Base-by-base conservation (phyloP, 2,797 vertebrate species). In the Dendrocincla tyrannina region DNA sequence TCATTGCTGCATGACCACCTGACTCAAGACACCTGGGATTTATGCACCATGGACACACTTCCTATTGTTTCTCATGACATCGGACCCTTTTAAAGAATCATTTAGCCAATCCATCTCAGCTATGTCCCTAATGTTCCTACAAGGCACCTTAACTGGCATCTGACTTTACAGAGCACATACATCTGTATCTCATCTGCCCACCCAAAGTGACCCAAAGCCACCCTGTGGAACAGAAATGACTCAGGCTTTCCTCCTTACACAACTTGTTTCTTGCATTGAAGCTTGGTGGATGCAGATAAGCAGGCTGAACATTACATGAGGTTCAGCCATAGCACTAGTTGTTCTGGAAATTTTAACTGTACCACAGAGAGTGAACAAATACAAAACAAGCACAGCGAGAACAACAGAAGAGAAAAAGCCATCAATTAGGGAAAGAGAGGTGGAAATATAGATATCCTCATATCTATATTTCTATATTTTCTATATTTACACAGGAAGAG, bases 371-470 rank as follows among this genome's bases (percentile, higher is more conserved):
- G 18, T 58, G 13, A 84, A 63, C 27, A 50, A 75, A 13, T 46
- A 44, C 11, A 49, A n/a, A 67, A 59, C 0, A 0, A 53, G 18
- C 19, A 63, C 10, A 35, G 22, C 22, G 18, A 63, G 35, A 55
- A 44, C 14, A 37, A 52, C 8, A 74, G 60, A 68, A 58, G 17
- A 80, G 19, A 56, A 66, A 59, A 64, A 58, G 59, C 9, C 9
- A 50, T 9, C 1, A 0, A 4, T 6, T 9, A 67, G 4, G 16
- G 10, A 66, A 42, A 74, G 25, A 42, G 13, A 11, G 12, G 17
- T 17, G 15, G 24, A 79, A 69, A 70, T 25, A 35, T 3, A 56
- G 6, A 14, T 19, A 52, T 46, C 17, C 5, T 63, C 5, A 59
- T 24, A 69, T 41, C n/a, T n/a, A n/a, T n/a, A n/a, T n/a, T n/a